Percentiles rank a stretch among this genome's conserved stretches.
These are phyloP conservation scores for Hycleus cichorii DNA, from an alignment of 1,140 invertebrate species.

Conservation along the genomic window DNA sequence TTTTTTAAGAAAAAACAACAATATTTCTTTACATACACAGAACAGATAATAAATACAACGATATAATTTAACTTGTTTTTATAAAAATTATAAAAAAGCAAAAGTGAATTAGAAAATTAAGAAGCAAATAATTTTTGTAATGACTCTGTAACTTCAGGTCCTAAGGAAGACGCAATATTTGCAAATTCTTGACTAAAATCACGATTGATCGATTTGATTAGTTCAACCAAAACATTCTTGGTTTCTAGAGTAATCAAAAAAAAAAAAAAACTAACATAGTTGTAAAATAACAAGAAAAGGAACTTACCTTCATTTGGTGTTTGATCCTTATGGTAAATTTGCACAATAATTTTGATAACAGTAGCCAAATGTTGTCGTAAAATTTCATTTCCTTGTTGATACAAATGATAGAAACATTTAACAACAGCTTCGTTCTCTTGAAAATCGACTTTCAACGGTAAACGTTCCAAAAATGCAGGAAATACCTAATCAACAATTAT, in stretches of 20 bases:
- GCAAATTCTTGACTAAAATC: slow-evolving; percentile 53
- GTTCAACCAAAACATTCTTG: slow-evolving; percentile 42
- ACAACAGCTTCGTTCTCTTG: slow-evolving; percentile 67
- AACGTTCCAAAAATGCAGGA: slow-evolving; percentile 60
- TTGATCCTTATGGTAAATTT: slow-evolving; percentile 48
- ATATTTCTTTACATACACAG: no score
- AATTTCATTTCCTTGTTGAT: slow-evolving; percentile 48
- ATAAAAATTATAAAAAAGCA: background rate
- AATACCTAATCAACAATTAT: slow-evolving; percentile 49
- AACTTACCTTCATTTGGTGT: slow-evolving; percentile 42
- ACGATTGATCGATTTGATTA: slow-evolving; percentile 46
- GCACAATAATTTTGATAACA: slow-evolving; percentile 49
- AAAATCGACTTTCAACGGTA: slow-evolving; percentile 69
- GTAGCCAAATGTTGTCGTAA: slow-evolving; percentile 46
- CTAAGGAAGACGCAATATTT: slow-evolving; percentile 37
- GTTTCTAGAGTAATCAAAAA: slow-evolving; percentile 42
- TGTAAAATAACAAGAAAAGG: slow-evolving; percentile 5
- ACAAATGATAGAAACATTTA: slow-evolving; percentile 56
- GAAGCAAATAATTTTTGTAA: slow-evolving; percentile 36
- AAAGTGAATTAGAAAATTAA: background rate
- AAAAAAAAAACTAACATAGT: slow-evolving; percentile 13
- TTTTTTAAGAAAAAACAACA: no score
- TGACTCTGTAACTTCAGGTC: slow-evolving; percentile 38
- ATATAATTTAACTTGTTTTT: background rate
- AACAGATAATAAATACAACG: no score